phyloP scores from a whole-genome alignment of 2,113 vertebrate genomes.

The Rhinogobius similis region DNA sequence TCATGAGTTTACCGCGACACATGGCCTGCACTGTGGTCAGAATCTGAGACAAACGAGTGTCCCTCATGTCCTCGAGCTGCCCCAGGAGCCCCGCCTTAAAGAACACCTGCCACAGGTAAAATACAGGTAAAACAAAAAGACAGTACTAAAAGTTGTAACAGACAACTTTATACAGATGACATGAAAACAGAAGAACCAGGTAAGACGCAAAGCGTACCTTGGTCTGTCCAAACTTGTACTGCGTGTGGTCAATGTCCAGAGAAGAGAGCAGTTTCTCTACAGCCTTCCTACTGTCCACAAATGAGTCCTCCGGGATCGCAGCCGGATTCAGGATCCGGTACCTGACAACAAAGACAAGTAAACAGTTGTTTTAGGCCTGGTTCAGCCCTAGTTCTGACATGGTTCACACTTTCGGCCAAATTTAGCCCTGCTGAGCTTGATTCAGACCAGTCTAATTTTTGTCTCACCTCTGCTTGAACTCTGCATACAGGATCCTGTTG shows the following conservation, averaged over 20 bases:
- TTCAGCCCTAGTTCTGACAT: background rate
- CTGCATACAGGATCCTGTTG: constrained; percentile 81
- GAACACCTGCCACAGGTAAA: constrained; percentile 82
- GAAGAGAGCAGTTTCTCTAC: constrained; percentile 83
- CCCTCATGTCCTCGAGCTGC: constrained; percentile 79
- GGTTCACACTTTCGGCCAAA: background rate
- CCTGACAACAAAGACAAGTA: constrained; percentile 59
- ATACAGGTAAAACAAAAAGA: background rate
- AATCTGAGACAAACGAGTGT: constrained; percentile 88
- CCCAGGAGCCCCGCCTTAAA: constrained; percentile 93
- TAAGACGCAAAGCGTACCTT: constrained; percentile 70
- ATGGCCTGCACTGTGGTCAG: constrained; percentile 88
- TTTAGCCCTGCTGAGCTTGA: background rate
- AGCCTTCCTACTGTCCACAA: constrained; percentile 90
- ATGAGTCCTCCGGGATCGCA: constrained; percentile 91
- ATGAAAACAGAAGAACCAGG: background rate
- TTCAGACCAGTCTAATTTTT: background rate
- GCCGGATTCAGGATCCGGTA: constrained; percentile 92
- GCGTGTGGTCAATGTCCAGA: constrained; percentile 81
- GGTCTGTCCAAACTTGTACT: constrained; percentile 86
- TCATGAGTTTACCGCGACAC: constrained; percentile 86
- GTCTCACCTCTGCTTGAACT: constrained; percentile 84
- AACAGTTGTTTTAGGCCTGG: background rate
- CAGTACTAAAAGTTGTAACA: background rate
- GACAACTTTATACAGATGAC: background rate